A percentile compares a stretch with the other conserved stretches of the same genome.
Conservation (phyloP, 2,888 invertebrate genomes). For the Pardosa pseudoannulata region DNA sequence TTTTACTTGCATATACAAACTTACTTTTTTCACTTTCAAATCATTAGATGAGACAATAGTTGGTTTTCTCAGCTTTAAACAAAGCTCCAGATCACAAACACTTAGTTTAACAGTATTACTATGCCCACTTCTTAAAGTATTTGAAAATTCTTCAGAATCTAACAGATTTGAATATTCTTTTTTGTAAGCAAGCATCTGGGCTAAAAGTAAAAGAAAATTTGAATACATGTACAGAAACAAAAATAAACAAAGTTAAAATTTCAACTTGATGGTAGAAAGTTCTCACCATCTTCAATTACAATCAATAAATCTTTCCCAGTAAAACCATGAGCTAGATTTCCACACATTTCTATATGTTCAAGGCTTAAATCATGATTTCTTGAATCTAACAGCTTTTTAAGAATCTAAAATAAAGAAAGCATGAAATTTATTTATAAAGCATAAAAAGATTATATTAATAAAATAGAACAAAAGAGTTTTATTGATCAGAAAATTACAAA, state of each 20-base stretch:
- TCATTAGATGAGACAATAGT: conserved; percentile 91
- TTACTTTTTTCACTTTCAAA: conserved; percentile 69
- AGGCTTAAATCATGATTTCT: conserved; percentile 81
- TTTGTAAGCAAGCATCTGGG: background rate
- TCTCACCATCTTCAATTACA: conserved; percentile 81
- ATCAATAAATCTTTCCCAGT: conserved; percentile 93
- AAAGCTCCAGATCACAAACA: conserved; percentile 85
- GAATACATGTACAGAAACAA: conserved; percentile 75
- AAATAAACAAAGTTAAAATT: conserved; percentile 30
- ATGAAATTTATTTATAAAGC: too few species aligned
- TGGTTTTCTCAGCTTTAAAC: conserved; percentile 87
- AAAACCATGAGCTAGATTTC: conserved; percentile 89
- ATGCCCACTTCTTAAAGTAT: background rate
- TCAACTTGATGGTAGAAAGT: conserved; percentile 82
- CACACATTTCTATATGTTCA: conserved; percentile 82
- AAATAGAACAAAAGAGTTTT: too few species aligned
- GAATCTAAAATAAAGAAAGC: conserved; percentile 80
- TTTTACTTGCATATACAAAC: too few species aligned
- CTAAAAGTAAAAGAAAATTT: conserved; percentile 25
- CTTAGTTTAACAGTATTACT: conserved; percentile 72
- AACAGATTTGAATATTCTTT: background rate
- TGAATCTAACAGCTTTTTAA: conserved; percentile 82
- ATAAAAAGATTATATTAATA: too few species aligned
- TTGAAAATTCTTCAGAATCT: background rate
- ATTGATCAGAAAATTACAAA: too few species aligned